A percentile compares a stretch with the other conserved stretches of the same genome.
These are phyloP conservation scores for Rhimphoctona megacephalus DNA, from an alignment of 2,888 invertebrate species.

Conservation along the genomic window DNA sequence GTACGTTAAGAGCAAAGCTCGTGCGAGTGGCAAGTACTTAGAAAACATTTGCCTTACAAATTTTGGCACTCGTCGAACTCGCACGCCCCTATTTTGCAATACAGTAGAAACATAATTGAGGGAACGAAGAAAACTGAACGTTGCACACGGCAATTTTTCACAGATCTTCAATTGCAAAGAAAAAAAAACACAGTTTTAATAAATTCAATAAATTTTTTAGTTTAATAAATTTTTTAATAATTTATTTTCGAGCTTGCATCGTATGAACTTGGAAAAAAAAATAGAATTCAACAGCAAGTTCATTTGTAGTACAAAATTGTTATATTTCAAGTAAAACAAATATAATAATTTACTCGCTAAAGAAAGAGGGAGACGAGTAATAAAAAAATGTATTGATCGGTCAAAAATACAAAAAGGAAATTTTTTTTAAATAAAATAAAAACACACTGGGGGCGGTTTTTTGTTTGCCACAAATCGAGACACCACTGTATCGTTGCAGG, in stretches of 20 bases:
- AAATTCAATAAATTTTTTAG: neutral
- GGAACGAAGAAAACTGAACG: neutral
- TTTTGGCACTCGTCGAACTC: slow-evolving; percentile 61
- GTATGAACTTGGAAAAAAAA: neutral
- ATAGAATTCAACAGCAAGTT: neutral
- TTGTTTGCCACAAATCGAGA: neutral
- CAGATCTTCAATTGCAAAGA: too few species aligned
- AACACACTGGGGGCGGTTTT: neutral
- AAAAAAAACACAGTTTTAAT: neutral
- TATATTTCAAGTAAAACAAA: neutral
- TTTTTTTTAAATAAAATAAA: neutral
- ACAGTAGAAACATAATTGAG: slow-evolving; percentile 10
- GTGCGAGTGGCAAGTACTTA: slow-evolving; percentile 63
- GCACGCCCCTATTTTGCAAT: slow-evolving; percentile 6
- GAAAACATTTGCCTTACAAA: slow-evolving; percentile 67
- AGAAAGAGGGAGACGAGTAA: neutral
- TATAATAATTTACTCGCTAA: neutral
- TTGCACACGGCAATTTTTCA: neutral
- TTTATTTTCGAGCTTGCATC: neutral
- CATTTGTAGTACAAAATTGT: neutral
- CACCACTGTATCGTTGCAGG: slow-evolving; percentile 7
- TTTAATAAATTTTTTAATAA: neutral
- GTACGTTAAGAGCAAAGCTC: slow-evolving; percentile 38
- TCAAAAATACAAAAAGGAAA: neutral
- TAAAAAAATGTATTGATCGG: neutral